A percentile compares a stretch with the other conserved stretches of the same genome.
phyloP scores from a whole-genome alignment of 1,140 invertebrate species.

The Sycophila sp. region DNA sequence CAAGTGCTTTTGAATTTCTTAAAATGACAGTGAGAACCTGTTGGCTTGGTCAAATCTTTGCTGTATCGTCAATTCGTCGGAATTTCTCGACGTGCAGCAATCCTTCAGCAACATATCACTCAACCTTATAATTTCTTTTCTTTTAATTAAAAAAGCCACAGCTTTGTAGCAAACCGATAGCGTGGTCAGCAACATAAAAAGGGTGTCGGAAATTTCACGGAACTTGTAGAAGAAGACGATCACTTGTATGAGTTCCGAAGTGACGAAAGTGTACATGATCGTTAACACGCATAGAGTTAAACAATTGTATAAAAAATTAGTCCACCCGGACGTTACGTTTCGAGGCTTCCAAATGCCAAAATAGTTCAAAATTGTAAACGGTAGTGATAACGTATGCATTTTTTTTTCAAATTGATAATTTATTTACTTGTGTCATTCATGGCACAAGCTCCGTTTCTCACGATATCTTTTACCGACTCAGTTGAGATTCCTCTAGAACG shows the following conservation, averaged over 20 bases:
- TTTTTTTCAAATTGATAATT: too few species aligned
- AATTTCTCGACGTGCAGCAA: slow-evolving; percentile 5
- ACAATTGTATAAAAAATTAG: neutral
- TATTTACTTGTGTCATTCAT: too few species aligned
- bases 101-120: neutral
- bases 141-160: slow-evolving; percentile 28
- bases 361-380: slow-evolving; percentile 36
- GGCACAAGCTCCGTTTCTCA: too few species aligned
- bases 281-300: slow-evolving; percentile 22
- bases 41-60: slow-evolving; percentile 37
- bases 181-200: slow-evolving; percentile 36
- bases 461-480: too few species aligned
- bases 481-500: too few species aligned
- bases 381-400: slow-evolving; percentile 13
- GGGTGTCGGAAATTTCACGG: slow-evolving; percentile 37
- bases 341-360: slow-evolving; percentile 40
- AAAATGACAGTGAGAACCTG: slow-evolving; percentile 23
- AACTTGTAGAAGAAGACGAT: slow-evolving; percentile 25
- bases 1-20: neutral
- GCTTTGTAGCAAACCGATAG: slow-evolving; percentile 38
- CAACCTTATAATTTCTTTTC: slow-evolving; percentile 1
- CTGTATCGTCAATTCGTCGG: slow-evolving; percentile 31
- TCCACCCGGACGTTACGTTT: neutral
- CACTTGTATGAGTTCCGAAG: slow-evolving; percentile 39
- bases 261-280: slow-evolving; percentile 29